Evolutionary conservation across 2,888 invertebrate species (phyloP), one percentile per base, ranked within the genome.

Genomic region (Diarsia mendica): DNA sequence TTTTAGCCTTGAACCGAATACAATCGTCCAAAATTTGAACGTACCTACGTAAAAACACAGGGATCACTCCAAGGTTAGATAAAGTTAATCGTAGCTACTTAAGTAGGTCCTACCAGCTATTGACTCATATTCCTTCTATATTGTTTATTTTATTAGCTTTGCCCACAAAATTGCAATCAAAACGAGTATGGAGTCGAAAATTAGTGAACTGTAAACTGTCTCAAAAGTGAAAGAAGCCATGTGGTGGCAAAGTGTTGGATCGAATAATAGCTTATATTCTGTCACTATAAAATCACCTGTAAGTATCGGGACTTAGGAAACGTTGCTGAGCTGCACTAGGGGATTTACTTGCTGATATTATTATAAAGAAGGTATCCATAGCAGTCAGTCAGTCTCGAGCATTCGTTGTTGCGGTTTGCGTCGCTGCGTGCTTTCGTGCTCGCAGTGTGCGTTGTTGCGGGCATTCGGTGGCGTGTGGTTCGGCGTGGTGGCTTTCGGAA

Each of bases 1-100:
- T n/a, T 23, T 18, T 23, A 63, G 66, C 78, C 78, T 79, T 78
- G 66, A 78, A 79, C 78, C 8, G 55, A 46, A 67, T 23, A 20
- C 33, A 72, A 79, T 78, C 66, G 79, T 63, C 8, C 49, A 72
- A 67, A 67, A 63, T 67, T 15, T 51, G 2, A 63, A 33, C 63
- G 39, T 33, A 46, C n/a, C n/a, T n/a, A n/a, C 23, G 20, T 46
- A 44, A 53, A 66, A 71, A 71, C 13, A 51, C 60, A 78, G 13
- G 48, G 33, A 78, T 55, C 48, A 72, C n/a, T 48, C 15, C 28
- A 66, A 78, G 66, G 72, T 72, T 61, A 66, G 66, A 78, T 78
- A 72, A 63, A 63, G 6, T 11, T 44, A 49, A 68, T 76, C 28
- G n/a, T 13, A 39, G 10, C 28, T 11, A 11, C 44, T 15, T 64